Evolutionary conservation across 2,113 vertebrate genomes (phyloP), one percentile per base, ranked within the genome.

Genomic region (Pachyramphus minor): DNA sequence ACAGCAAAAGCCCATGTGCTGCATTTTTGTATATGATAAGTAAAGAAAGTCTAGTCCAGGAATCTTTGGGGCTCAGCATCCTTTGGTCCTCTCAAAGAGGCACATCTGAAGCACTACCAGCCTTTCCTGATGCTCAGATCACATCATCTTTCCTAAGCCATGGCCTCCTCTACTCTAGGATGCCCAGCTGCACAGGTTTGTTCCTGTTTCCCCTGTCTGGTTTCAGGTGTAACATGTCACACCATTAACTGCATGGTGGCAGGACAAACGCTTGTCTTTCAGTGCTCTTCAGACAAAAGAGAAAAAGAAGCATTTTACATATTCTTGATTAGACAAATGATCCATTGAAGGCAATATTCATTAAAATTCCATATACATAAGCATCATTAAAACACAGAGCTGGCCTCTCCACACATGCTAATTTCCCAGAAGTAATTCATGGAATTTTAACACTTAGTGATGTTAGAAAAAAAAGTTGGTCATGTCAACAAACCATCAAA

Each of bases 281-380:
- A 27, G 37, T 68, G 69, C 14, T 76, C 18, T 60, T 84, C 58
- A 73, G 49, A 91, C 45, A 53, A 53, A 31, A 27, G 11, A 60
- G 49, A 74, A 95, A 91, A 91, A 68, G 31, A 82, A 82, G 31
- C n/a, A 50, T 87, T 94, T 93, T 82, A 62, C n/a, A 23, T 92
- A 68, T 75, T 84, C 62, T 69, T 73, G 49, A 69, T 94, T 84
- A 94, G 74, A 95, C 2, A 1, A 94, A 96, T 84, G 45, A 31
- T 30, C n/a, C 59, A 89, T 66, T 79, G 52, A 93, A 91, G 84
- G 87, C 52, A 94, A 79, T 87, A 83, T 69, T 95, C 86, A 91
- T 97, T 95, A 93, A 90, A 89, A 95, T 95, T 92, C 77, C 53
- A 64, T 66, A 81, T 91, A 49, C 69, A 23, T 64, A 72, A 58